Base-by-base conservation (phyloP, 1,140 invertebrate species). In the Drosophila repletoides region DNA sequence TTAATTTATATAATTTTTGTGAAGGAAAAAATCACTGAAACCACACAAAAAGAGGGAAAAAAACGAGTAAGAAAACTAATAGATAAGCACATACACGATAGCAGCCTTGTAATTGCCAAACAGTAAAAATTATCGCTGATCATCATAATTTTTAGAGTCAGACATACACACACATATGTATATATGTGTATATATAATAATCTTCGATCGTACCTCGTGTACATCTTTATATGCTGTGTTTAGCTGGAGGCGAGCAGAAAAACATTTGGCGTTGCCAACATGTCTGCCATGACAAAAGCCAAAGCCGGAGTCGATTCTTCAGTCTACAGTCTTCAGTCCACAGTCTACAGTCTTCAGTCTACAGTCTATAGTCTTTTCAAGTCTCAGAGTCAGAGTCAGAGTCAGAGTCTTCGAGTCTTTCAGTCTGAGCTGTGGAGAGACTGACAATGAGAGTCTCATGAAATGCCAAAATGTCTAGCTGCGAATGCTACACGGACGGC, bases 401-500 rank as follows among this genome's bases (percentile, higher is more conserved):
- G 53, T 46, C 48, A 41, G 63, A 36, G 49, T 66, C 53, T 65
- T 52, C 48, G 48, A 41, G 43, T 49, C 59, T 49, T 51, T 51
- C 60, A 29, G 28, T 61, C 48, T 45, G 55, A 53, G 48, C 22
- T 29, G 56, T 45, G 34, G 43, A 41, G 46, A 72, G 56, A 63
- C 70, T 75, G 81, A 67, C 64, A 77, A 71, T 64, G 76, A 80
- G 75, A 55, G 48, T 38, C 72, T 69, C 72, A 75, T 79, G 79
- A 84, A 84, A 84, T 84, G 79, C 79, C 79, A 84, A 84, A 86
- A 84, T 84, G 79, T 84, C 79, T 84, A 84, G 79, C 79, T 84
- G 67, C 79, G 58, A 79, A 68, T 73, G 66, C 75, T 72, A 84
- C 52, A 86, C 81, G 49, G 21, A 53, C 56, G 40, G 46, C 60